These are phyloP conservation scores for Tryphoninae sp. DNA, from an alignment of 2,888 invertebrate species.

Conservation along the genomic window DNA sequence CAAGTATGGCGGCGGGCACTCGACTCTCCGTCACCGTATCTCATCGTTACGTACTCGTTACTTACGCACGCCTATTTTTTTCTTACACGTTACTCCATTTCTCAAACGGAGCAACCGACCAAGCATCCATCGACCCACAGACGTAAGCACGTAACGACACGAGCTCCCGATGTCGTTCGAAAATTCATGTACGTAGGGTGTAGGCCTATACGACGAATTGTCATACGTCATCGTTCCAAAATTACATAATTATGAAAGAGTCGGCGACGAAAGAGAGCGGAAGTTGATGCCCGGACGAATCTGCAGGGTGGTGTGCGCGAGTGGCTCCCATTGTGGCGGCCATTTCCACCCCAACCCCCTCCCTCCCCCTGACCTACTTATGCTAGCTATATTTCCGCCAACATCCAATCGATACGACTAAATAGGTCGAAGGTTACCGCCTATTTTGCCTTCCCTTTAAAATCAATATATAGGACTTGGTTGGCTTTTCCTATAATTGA, in stretches of 20 bases:
- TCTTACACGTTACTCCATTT: too few relatives aligned
- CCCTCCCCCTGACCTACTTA: conserved; percentile 56
- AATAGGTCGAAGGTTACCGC: conserved; percentile 63
- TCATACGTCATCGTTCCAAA: neutral
- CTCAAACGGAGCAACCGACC: too few relatives aligned
- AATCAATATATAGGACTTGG: neutral
- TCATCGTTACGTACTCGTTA: too few relatives aligned
- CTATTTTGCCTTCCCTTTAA: conserved; percentile 31
- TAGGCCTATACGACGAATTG: neutral
- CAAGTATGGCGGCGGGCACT: too few relatives aligned
- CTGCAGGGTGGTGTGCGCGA: conserved; percentile 55
- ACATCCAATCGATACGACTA: conserved; percentile 61
- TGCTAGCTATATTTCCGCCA: conserved; percentile 39
- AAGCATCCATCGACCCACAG: neutral
- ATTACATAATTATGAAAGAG: conserved; percentile 35
- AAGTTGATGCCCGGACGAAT: conserved; percentile 65
- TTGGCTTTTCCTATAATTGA: neutral
- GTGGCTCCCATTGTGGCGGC: conserved; percentile 58
- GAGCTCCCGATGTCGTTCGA: neutral
- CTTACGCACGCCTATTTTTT: too few relatives aligned
- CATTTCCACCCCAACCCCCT: neutral
- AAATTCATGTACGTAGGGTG: neutral
- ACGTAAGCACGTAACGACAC: neutral
- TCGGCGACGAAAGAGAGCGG: conserved; percentile 12
- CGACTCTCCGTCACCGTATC: too few relatives aligned